Evolutionary conservation across 2,797 vertebrate species (phyloP).

Genomic region (Chromis chromis): DNA sequence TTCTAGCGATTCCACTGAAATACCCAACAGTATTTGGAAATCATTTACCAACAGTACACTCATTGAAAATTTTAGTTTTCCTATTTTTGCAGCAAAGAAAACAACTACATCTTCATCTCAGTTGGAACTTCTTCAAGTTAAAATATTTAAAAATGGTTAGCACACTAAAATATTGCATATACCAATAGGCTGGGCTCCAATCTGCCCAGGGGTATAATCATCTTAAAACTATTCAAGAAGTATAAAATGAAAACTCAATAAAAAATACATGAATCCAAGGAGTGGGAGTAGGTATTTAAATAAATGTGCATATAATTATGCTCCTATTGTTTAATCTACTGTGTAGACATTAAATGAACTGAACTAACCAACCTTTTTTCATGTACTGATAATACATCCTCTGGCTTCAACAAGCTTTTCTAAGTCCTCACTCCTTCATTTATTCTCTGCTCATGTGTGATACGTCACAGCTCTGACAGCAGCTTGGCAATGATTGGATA

Average conservation of each 20-base stretch:
- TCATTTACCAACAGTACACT: too few species aligned
- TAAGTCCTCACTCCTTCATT: background rate
- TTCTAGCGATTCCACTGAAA: too few species aligned
- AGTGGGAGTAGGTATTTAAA: constrained; percentile 6
- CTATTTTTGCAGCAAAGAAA: background rate
- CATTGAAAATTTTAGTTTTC: background rate
- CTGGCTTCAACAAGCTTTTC: background rate
- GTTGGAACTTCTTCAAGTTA: background rate
- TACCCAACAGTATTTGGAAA: too few species aligned
- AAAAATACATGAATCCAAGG: constrained; percentile 9
- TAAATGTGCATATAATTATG: constrained; percentile 22
- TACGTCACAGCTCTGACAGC: constrained; percentile 10
- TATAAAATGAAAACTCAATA: background rate
- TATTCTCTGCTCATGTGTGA: constrained; percentile 5
- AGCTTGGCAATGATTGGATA: background rate
- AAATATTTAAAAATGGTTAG: background rate
- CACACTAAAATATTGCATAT: background rate
- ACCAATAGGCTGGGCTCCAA: background rate
- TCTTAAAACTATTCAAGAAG: background rate
- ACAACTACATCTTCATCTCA: background rate
- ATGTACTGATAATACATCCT: background rate
- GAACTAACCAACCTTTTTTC: constrained; percentile 7
- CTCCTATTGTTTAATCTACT: constrained; percentile 13
- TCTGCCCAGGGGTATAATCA: background rate
- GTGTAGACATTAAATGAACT: constrained; percentile 11